Evolutionary conservation across 2,888 invertebrate genomes (phyloP).

Genomic region (Gastrophysa polygoni): DNA sequence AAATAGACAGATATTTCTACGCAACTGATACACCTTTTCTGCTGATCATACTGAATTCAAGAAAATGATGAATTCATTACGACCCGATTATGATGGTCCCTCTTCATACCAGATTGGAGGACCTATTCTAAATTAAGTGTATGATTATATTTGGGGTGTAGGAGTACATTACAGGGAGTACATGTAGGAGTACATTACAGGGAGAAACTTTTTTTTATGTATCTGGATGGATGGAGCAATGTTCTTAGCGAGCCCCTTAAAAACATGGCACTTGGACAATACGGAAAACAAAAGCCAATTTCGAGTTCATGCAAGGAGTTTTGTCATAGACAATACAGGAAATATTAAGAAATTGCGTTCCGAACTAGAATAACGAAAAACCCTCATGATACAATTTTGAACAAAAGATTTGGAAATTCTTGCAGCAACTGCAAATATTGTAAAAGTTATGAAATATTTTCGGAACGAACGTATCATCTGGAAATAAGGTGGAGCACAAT

Average conservation of each 20-base stretch:
- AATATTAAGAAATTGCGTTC: conserved; percentile 16
- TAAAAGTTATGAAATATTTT: conserved; percentile 7
- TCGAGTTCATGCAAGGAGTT: conserved; percentile 3
- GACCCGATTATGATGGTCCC: conserved; percentile 11
- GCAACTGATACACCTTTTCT: conserved; percentile 7
- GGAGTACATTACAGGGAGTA: too few species aligned
- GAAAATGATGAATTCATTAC: background rate
- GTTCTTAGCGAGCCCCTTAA: conserved; percentile 4
- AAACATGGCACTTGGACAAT: background rate
- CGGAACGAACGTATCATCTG: conserved; percentile 6
- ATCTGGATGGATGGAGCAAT: conserved; percentile 11
- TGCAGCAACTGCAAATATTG: conserved; percentile 17
- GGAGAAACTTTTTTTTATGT: conserved; percentile 10
- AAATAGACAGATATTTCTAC: conserved; percentile 12
- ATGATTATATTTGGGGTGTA: conserved; percentile 5
- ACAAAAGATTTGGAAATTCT: conserved; percentile 11
- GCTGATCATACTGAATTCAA: conserved; percentile 7
- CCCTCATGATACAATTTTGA: background rate
- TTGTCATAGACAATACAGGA: conserved; percentile 18
- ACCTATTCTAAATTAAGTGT: conserved; percentile 14
- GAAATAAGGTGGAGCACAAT: conserved; percentile 26
- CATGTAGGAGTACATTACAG: background rate
- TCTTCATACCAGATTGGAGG: conserved; percentile 8
- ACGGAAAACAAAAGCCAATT: conserved; percentile 1
- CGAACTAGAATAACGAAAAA: background rate